phyloP scores from a whole-genome alignment of 2,797 vertebrate genomes.

The Sandelia bainsii region DNA sequence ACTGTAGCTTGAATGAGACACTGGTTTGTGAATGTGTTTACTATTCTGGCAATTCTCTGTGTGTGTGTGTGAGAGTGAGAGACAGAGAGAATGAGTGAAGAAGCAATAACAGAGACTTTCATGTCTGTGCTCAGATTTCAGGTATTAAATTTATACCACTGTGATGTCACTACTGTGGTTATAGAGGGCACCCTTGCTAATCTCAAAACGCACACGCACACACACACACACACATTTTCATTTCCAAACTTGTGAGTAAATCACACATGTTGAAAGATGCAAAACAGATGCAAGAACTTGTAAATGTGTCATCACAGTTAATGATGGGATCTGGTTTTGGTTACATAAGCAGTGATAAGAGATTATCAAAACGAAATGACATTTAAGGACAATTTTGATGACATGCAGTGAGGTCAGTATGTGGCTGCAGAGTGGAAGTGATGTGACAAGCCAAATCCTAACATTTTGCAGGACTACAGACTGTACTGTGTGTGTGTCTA shows the following conservation, averaged over 20 bases:
- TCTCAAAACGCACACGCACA: constrained; percentile 25
- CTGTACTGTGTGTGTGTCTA: constrained; percentile 1
- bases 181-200: constrained; percentile 31
- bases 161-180: constrained; percentile 39
- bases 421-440: constrained; percentile 33
- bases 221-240: not conserved
- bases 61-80: constrained; percentile 7
- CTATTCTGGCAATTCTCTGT: constrained; percentile 12
- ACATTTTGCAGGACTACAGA: constrained; percentile 6
- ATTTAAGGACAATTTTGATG: constrained; percentile 47
- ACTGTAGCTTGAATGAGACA: constrained; percentile 24
- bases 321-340: constrained; percentile 49
- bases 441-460: constrained; percentile 44
- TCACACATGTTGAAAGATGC: constrained; percentile 9
- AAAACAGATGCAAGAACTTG: constrained; percentile 14
- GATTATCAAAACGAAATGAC: constrained; percentile 54
- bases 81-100: not conserved
- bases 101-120: constrained; percentile 54
- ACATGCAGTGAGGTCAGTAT: constrained; percentile 23
- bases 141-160: constrained; percentile 50
- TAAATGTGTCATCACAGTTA: constrained; percentile 19
- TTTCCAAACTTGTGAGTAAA: constrained; percentile 3
- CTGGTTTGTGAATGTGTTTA: constrained; percentile 34
- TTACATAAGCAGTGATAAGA: constrained; percentile 47
- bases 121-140: constrained; percentile 40